Conservation (phyloP, 92 coral and sea anemone genomes). For the Plumapathes pennacea region DNA sequence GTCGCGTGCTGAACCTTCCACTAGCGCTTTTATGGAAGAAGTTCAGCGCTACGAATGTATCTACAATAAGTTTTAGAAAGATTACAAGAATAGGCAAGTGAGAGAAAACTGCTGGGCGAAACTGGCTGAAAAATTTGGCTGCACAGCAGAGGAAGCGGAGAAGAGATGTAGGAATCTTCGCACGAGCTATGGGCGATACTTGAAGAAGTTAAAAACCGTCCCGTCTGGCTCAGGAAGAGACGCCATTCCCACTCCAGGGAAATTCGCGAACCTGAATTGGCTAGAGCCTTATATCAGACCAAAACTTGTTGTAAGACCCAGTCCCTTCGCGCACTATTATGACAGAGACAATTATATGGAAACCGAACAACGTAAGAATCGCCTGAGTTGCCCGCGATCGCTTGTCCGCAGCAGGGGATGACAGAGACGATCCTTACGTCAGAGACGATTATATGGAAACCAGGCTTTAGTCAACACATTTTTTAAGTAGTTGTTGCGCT, state of each 20-base stretch:
- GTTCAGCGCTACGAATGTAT: slow-evolving; percentile 38
- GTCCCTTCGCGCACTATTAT: no score
- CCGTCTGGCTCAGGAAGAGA: slow-evolving; percentile 61
- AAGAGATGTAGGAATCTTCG: slow-evolving; percentile 29
- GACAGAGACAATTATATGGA: no score
- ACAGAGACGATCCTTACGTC: no score
- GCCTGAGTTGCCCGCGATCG: no score
- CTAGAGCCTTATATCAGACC: slow-evolving; percentile 35
- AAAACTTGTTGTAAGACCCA: no score
- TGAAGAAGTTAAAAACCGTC: slow-evolving; percentile 24
- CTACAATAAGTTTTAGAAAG: slow-evolving; percentile 35
- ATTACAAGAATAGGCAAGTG: slow-evolving; percentile 11
- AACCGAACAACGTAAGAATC: no score
- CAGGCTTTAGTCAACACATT: no score
- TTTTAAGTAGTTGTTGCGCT: no score
- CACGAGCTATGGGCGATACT: slow-evolving; percentile 33
- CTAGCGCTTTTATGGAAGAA: slow-evolving; percentile 44
- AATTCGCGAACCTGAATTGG: slow-evolving; percentile 52
- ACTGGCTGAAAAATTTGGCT: slow-evolving; percentile 22
- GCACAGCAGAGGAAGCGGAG: slow-evolving; percentile 26
- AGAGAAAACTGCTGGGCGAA: slow-evolving; percentile 41
- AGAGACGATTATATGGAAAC: no score
- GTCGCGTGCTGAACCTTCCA: no score
- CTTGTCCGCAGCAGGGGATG: no score
- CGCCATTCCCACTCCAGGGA: slow-evolving; percentile 52